phyloP scores from a whole-genome alignment of 2,888 invertebrate genomes.

The Drosophila melanosoma region DNA sequence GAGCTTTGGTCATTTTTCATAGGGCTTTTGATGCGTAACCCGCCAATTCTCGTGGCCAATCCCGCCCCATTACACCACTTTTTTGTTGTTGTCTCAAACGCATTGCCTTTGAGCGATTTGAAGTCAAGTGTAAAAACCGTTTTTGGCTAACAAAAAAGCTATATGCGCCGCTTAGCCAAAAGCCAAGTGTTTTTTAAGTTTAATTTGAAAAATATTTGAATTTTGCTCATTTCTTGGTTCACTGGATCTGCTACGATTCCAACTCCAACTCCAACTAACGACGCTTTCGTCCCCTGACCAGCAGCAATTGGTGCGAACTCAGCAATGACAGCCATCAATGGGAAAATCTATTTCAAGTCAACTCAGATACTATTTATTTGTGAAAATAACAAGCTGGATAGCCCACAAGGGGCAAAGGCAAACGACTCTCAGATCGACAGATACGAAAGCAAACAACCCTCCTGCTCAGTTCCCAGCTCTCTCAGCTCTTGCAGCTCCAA shows the following conservation, averaged over 20 bases:
- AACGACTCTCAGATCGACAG: constrained; percentile 15
- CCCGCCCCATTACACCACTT: not conserved
- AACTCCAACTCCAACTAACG: constrained; percentile 8
- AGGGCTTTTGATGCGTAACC: constrained; percentile 77
- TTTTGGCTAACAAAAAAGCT: constrained; percentile 64
- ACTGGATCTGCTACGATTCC: constrained; percentile 44
- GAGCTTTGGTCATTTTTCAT: constrained; percentile 80
- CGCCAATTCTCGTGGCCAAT: constrained; percentile 46
- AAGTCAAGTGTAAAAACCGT: constrained; percentile 81
- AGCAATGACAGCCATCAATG: constrained; percentile 59
- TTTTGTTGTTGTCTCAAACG: constrained; percentile 44
- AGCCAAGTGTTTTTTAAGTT: constrained; percentile 76
- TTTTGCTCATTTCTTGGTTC: constrained; percentile 80
- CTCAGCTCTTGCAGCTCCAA: constrained; percentile 40
- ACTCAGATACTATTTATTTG: constrained; percentile 39
- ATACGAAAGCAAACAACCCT: constrained; percentile 57
- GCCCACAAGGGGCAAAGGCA: constrained; percentile 40
- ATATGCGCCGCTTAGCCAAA: constrained; percentile 38
- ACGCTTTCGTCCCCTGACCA: not conserved
- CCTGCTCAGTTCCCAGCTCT: constrained; percentile 3
- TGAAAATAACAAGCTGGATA: constrained; percentile 56
- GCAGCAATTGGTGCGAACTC: constrained; percentile 58
- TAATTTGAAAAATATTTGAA: constrained; percentile 81
- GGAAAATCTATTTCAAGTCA: constrained; percentile 54
- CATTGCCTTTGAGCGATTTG: constrained; percentile 80